Evolutionary conservation across 2,797 vertebrate genomes (phyloP), one percentile per base, ranked within the genome.

Genomic region (Labroides dimidiatus): DNA sequence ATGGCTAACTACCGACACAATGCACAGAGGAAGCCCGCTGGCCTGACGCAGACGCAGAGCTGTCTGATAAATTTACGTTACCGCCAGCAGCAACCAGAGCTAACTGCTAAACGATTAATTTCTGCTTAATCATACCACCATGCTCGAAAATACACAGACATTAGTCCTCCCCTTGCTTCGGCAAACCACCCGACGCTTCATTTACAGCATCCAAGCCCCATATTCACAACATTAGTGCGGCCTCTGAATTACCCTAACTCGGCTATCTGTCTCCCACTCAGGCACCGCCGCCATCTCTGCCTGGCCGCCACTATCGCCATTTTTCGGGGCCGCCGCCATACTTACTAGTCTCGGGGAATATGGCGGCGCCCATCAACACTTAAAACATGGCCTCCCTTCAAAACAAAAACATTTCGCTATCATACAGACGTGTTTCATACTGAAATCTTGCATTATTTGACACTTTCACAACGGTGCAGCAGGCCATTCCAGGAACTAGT

Each of bases 341-440:
- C 91, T 98, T 98, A 96, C 96, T 95, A 93, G 95, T 96, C 94
- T 95, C 93, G 94, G 96, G 95, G 97, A 99, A 98, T 95, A 99
- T 99, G 97, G 97, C 97, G 97, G 97, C 97, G 97, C 97, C 97
- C 97, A 98, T 94, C 93, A 92, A 95, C 96, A 95, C 95, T 92
- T 94, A 95, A 95, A 98, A 98, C 96, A 98, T 98, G 97, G 97
- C 97, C 93, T 96, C 97, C 96, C 91, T 96, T 96, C 96, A 98
- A 97, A 97, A 98, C 96, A 97, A 97, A 93, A 96, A 97, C 97
- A 95, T 87, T 90, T 90, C 80, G 41, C 56, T 57, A 73, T 70
- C 87, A 81, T 37, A 63, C 48, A 50, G 62, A 3, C 17, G 17
- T 27, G 66, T 51, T 84, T 69, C 17, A 55, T 20, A 30, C 50